phyloP scores from a whole-genome alignment of 2,113 vertebrate genomes.

The Chlorodrepanis virens region DNA sequence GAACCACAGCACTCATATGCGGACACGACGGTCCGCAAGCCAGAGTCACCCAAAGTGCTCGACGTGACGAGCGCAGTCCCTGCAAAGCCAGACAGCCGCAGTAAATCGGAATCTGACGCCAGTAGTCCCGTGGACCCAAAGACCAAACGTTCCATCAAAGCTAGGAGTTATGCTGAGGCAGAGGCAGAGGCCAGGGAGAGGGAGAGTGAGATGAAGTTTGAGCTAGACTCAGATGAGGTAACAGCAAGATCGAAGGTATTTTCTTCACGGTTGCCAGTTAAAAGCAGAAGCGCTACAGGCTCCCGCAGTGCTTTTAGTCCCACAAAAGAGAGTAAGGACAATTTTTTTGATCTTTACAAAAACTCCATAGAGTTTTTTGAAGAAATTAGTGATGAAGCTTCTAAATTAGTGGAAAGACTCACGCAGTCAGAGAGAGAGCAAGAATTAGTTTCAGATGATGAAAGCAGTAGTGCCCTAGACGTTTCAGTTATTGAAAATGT shows the following conservation, averaged over 20 bases:
- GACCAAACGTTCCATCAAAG: constrained; percentile 79
- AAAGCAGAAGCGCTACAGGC: constrained; percentile 79
- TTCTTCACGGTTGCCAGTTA: constrained; percentile 88
- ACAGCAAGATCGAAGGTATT: constrained; percentile 80
- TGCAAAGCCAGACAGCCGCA: constrained; percentile 77
- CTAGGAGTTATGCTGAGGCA: constrained; percentile 84
- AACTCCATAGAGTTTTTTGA: constrained; percentile 92
- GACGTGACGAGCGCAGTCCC: constrained; percentile 67
- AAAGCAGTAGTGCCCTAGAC: constrained; percentile 93
- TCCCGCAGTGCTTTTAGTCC: constrained; percentile 60
- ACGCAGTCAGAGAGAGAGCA: constrained; percentile 88
- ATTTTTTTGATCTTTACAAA: constrained; percentile 81
- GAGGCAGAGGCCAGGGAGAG: constrained; percentile 77
- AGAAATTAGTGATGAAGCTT: constrained; percentile 94
- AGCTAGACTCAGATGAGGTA: constrained; percentile 80
- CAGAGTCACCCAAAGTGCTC: constrained; percentile 63
- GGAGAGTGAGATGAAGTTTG: constrained; percentile 64
- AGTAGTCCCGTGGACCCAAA: constrained; percentile 74
- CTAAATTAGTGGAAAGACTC: constrained; percentile 92
- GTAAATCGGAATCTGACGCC: constrained; percentile 90
- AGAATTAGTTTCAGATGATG: constrained; percentile 88
- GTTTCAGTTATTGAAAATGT: constrained; percentile 91
- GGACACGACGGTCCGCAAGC: constrained; percentile 60
- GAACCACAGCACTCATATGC: constrained; percentile 32
- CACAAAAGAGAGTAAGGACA: constrained; percentile 82